Evolutionary conservation across 2,113 vertebrate species (phyloP).

Genomic region (Platichthys stellatus): DNA sequence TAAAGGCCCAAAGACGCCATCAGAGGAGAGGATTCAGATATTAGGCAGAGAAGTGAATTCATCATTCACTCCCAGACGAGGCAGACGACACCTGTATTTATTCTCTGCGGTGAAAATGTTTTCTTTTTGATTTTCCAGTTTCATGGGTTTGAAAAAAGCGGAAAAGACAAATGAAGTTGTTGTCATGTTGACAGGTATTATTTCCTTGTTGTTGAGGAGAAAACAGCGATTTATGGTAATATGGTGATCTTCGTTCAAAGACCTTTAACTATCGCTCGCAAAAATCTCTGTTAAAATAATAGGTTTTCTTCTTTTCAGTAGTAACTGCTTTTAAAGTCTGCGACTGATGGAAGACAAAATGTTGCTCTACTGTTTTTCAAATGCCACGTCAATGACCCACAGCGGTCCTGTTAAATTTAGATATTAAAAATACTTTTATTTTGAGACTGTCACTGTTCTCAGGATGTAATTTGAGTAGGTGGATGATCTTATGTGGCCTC

Average conservation of each 20-base stretch:
- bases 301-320: too few species aligned
- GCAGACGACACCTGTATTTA: constrained; percentile 47
- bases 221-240: background rate
- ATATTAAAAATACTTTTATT: background rate
- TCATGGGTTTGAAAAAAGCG: constrained; percentile 1
- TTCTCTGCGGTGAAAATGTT: constrained; percentile 9
- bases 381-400: too few species aligned
- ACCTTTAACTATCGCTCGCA: background rate
- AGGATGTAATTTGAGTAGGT: too few species aligned
- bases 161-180: background rate
- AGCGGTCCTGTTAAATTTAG: too few species aligned
- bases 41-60: too few species aligned
- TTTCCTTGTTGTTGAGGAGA: background rate
- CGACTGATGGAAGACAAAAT: too few species aligned
- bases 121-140: constrained; percentile 8
- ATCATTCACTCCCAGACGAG: constrained; percentile 49
- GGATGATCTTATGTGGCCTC: too few species aligned
- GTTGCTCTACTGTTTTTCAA: too few species aligned
- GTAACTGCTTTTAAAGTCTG: too few species aligned
- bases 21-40: constrained; percentile 42
- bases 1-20: constrained; percentile 48
- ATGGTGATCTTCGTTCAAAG: background rate
- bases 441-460: too few species aligned
- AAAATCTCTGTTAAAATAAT: too few species aligned
- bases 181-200: background rate